These are phyloP conservation scores for Blastomussa wellsi DNA, from an alignment of 92 coral and sea anemone genomes.

Conservation along the genomic window DNA sequence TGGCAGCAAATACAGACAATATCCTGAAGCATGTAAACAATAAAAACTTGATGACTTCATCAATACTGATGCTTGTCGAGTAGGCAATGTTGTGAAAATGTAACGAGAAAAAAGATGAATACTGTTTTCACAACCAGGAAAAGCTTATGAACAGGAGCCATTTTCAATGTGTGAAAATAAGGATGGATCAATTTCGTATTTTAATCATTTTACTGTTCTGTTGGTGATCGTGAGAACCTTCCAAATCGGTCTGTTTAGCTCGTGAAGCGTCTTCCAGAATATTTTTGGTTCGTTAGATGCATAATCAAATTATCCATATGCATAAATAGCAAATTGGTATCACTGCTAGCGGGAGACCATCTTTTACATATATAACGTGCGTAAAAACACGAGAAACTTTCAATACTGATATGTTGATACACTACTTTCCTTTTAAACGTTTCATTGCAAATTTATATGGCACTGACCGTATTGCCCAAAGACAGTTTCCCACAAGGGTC, in stretches of 20 bases:
- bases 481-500: background rate
- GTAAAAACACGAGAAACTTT: background rate
- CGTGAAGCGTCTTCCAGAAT: background rate
- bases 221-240: background rate
- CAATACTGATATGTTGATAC: no score
- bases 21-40: background rate
- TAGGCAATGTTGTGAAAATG: background rate
- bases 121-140: background rate
- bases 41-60: background rate
- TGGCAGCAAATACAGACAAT: background rate
- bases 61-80: background rate
- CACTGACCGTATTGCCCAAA: background rate
- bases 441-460: background rate
- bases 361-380: background rate
- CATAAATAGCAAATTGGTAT: background rate
- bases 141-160: background rate
- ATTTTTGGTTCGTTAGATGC: background rate
- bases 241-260: background rate
- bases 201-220: background rate
- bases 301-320: background rate
- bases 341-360: background rate
- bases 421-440: background rate
- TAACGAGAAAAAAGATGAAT: background rate
- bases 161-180: background rate
- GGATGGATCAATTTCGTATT: background rate